Percentiles rank a stretch among this genome's conserved stretches.
Conservation (phyloP, 2,888 invertebrate genomes). For the Allolobophora icterica region DNA sequence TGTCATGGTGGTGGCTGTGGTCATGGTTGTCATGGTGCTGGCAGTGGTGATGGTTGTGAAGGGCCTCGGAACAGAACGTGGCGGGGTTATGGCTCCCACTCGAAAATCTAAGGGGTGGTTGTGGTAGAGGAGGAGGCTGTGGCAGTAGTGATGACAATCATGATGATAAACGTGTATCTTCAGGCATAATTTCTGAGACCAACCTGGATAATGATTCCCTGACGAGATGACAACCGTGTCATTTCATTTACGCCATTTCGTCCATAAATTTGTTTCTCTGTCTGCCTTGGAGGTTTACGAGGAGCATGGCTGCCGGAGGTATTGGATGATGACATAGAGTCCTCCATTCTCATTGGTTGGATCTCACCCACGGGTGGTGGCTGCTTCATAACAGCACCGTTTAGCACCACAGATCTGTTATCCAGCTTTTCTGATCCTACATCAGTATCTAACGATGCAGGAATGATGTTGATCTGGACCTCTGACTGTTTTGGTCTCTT, state of each 20-base stretch:
- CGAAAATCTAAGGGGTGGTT: too few relatives aligned
- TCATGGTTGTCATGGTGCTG: background rate
- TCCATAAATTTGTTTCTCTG: background rate
- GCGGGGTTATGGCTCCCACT: too few relatives aligned
- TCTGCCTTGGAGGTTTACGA: background rate
- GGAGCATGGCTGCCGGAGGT: background rate
- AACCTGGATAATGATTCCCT: background rate
- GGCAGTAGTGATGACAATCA: too few relatives aligned
- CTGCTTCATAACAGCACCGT: background rate
- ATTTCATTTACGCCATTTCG: background rate
- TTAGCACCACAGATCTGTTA: background rate
- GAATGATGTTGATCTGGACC: constrained; percentile 8
- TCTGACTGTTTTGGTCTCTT: background rate
- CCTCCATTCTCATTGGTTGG: constrained; percentile 28
- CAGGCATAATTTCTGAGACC: background rate
- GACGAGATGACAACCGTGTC: background rate
- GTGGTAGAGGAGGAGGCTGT: too few relatives aligned
- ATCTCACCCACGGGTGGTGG: constrained; percentile 12
- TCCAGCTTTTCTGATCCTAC: background rate
- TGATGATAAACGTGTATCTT: background rate
- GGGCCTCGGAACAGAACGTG: too few relatives aligned
- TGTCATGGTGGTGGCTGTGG: background rate
- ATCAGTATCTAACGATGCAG: background rate
- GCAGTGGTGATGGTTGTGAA: background rate
- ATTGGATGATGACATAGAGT: background rate